Base-by-base conservation (phyloP, 2,888 invertebrate genomes). In the Heteromurus nitidus region DNA sequence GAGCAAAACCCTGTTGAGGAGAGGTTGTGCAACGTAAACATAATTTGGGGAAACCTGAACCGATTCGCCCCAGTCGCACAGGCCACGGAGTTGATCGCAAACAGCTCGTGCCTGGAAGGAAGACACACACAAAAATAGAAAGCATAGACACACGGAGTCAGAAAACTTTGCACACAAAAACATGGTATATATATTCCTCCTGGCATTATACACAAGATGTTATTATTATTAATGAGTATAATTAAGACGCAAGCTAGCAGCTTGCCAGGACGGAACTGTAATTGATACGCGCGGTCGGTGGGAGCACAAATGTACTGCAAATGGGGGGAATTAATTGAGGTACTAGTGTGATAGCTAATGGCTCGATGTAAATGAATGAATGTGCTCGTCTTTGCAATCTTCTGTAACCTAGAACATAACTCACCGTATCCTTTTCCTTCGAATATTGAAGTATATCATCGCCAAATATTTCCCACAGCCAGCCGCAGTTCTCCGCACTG, bases 1-100 rank as follows among this genome's bases (percentile, higher is more conserved):
- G 68, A 94, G 92, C 31, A 94, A 90, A 55, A 94, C 91, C 65
- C 94, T 90, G 89, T 93, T 93, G 85, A 92, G 91, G 81, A 91
- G 90, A 11, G 94, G 94, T 89, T 94, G 94, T 1, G 92, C 92
- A 20, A 92, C 93, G 88, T 94, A 94, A 30, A 94, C 92, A 88
- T 93, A 94, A 83, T 92, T 90, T 88, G 93, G 92, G 58, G 92
- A 92, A 2, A 94, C 93, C 87, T 93, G 93, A 84, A 94, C 92
- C n/a, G 93, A 93, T 16, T 91, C 90, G 2, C 94, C 94, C 94
- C 94, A 94, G 64, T 91, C 91, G 88, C 94, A 94, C 82, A 91
- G 90, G 31, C 91, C 90, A 77, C 90, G 92, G 88, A 93, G 92
- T 87, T 92, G 92, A 20, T 93, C 93, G 88, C 93, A 94, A 24